Evolutionary conservation across 2,888 invertebrate species (phyloP).

Genomic region (Octodonta nipae): DNA sequence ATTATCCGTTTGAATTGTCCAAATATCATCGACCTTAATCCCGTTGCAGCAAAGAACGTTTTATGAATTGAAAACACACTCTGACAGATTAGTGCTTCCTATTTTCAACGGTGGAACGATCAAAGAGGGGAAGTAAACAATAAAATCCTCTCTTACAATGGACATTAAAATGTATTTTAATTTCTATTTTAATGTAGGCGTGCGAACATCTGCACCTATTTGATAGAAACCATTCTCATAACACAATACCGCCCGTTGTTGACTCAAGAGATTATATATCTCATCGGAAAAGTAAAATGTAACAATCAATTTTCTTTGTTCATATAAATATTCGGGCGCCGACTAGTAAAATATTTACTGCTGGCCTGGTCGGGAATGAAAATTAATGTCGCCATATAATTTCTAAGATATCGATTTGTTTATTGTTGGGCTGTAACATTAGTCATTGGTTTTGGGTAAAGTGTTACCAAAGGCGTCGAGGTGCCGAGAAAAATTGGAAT

Average conservation of each 20-base stretch:
- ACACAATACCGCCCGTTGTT: slow-evolving; percentile 18
- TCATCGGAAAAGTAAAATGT: slow-evolving; percentile 14
- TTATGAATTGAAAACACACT: slow-evolving; percentile 9
- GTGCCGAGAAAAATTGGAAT: too few relatives aligned
- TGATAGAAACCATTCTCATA: slow-evolving; percentile 20
- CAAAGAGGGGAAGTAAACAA: slow-evolving; percentile 11
- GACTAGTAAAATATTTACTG: slow-evolving; percentile 16
- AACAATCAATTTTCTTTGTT: slow-evolving; percentile 20
- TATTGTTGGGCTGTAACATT: slow-evolving; percentile 8
- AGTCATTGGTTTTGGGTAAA: too few relatives aligned
- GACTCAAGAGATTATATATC: slow-evolving; percentile 20
- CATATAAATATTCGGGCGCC: slow-evolving; percentile 21
- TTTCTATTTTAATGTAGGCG: slow-evolving; percentile 21
- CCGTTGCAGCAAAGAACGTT: too few relatives aligned
- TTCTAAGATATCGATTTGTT: slow-evolving; percentile 15
- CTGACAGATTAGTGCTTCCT: slow-evolving; percentile 9
- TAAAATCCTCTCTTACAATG: slow-evolving; percentile 8
- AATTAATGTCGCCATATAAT: slow-evolving; percentile 16
- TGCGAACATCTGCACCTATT: slow-evolving; percentile 23
- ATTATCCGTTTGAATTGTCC: too few relatives aligned
- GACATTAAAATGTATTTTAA: slow-evolving; percentile 19
- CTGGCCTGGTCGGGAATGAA: slow-evolving; percentile 16
- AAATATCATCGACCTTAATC: too few relatives aligned
- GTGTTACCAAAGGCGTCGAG: too few relatives aligned
- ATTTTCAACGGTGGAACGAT: slow-evolving; percentile 8